Percentiles rank a stretch among this genome's conserved stretches.
Evolutionary conservation across 1,140 invertebrate genomes (phyloP).

Genomic region (Drosophila micromelanica): DNA sequence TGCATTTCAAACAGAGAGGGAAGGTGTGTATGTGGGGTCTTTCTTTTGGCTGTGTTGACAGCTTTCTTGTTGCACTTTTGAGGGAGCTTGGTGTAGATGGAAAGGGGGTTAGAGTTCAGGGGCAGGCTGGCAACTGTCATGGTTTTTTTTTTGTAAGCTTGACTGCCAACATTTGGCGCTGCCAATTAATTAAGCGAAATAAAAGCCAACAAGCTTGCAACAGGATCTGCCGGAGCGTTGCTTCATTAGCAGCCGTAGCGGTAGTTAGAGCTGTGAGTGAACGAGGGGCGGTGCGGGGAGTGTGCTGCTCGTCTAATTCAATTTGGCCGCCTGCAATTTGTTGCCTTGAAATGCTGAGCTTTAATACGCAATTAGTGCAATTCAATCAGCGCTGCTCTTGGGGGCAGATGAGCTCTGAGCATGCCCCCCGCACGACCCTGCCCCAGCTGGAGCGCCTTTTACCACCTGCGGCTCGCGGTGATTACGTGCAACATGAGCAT

Average conservation of each 20-base stretch:
- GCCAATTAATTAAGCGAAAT: slow-evolving; percentile 84
- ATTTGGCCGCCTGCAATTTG: slow-evolving; percentile 73
- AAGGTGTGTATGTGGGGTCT: neutral
- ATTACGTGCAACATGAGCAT: slow-evolving; percentile 83
- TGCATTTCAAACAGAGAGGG: neutral
- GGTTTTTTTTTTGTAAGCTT: slow-evolving; percentile 41
- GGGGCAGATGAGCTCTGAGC: slow-evolving; percentile 41
- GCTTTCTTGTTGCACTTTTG: slow-evolving; percentile 48
- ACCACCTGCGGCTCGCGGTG: slow-evolving; percentile 82
- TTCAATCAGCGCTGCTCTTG: slow-evolving; percentile 67
- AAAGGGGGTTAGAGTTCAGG: neutral
- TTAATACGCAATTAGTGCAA: slow-evolving; percentile 82
- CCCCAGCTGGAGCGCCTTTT: slow-evolving; percentile 51
- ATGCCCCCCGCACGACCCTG: neutral
- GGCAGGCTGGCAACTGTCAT: slow-evolving; percentile 31
- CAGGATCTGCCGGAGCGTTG: slow-evolving; percentile 47
- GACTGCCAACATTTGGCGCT: slow-evolving; percentile 58
- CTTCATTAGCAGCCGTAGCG: slow-evolving; percentile 59
- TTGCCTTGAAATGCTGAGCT: slow-evolving; percentile 63
- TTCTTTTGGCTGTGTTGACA: slow-evolving; percentile 62
- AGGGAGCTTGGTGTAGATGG: neutral
- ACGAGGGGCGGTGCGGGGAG: slow-evolving; percentile 1
- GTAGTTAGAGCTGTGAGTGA: neutral
- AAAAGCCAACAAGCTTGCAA: slow-evolving; percentile 67
- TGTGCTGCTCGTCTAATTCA: slow-evolving; percentile 55